Percentiles rank a stretch among this genome's conserved stretches.
phyloP scores from a whole-genome alignment of 2,113 vertebrate genomes.

The Syrrhaptes paradoxus region DNA sequence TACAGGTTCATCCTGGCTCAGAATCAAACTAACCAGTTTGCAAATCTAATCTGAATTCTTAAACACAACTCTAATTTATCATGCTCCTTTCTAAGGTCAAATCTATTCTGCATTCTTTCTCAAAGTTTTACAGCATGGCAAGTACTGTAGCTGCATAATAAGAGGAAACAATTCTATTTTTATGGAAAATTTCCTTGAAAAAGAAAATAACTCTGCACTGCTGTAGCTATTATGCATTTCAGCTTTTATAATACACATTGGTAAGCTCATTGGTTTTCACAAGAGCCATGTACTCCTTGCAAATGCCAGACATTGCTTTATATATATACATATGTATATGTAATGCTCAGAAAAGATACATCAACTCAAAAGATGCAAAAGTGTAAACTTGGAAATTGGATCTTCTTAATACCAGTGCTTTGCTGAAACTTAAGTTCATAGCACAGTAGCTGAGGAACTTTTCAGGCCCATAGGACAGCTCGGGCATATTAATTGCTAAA shows the following conservation, averaged over 20 bases:
- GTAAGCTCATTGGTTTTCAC: neutral
- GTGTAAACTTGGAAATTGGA: neutral
- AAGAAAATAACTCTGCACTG: neutral
- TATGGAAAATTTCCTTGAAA: neutral
- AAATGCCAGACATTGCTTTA: neutral
- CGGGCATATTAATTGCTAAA: neutral
- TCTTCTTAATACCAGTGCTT: neutral
- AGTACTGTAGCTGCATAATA: constrained; percentile 28
- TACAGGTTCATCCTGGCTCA: neutral
- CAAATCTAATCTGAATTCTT: constrained; percentile 59
- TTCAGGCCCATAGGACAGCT: neutral
- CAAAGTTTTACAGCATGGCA: constrained; percentile 5
- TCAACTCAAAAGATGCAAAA: neutral
- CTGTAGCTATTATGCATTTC: constrained; percentile 10
- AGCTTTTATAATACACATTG: neutral
- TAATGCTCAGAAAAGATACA: neutral
- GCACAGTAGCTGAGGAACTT: neutral
- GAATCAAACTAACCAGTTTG: constrained; percentile 2
- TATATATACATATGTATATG: neutral
- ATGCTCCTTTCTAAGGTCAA: constrained; percentile 19
- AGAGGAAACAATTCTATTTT: constrained; percentile 22
- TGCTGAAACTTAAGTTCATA: neutral
- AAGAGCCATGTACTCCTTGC: neutral
- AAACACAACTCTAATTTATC: constrained; percentile 23
- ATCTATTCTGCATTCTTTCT: constrained; percentile 20